Conservation (phyloP, 2,888 invertebrate species). For the Drosophila meridionalis region DNA sequence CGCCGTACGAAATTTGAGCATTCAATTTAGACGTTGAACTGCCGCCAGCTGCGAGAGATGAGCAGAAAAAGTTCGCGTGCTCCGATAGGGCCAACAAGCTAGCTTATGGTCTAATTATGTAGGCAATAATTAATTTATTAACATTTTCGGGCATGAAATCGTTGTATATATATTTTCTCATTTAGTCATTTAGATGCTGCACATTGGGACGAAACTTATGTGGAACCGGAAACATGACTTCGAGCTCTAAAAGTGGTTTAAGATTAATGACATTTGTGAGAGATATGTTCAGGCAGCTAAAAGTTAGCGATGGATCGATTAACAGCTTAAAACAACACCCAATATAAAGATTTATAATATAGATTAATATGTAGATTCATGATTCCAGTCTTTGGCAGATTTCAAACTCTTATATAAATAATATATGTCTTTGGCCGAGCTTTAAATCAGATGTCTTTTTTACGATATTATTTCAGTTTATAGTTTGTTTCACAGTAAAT, state of each 20-base stretch:
- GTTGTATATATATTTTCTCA: constrained; percentile 29
- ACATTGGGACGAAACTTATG: constrained; percentile 41
- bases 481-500: too few relatives aligned
- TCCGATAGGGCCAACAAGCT: constrained; percentile 35
- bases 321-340: too few relatives aligned
- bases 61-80: constrained; percentile 55
- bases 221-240: too few relatives aligned
- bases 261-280: not conserved
- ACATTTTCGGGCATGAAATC: constrained; percentile 73
- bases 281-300: not conserved
- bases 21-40: constrained; percentile 37
- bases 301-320: not conserved
- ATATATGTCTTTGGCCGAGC: not conserved
- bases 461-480: too few relatives aligned
- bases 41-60: constrained; percentile 9
- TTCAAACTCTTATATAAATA: not conserved
- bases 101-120: constrained; percentile 39
- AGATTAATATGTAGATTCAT: not conserved
- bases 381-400: not conserved
- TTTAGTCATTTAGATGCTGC: constrained; percentile 11
- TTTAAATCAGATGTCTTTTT: too few relatives aligned
- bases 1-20: constrained; percentile 38
- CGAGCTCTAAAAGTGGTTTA: not conserved
- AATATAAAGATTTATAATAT: too few relatives aligned
- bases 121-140: constrained; percentile 55